phyloP scores from a whole-genome alignment of 2,797 vertebrate species.

The Echiichthys vipera region DNA sequence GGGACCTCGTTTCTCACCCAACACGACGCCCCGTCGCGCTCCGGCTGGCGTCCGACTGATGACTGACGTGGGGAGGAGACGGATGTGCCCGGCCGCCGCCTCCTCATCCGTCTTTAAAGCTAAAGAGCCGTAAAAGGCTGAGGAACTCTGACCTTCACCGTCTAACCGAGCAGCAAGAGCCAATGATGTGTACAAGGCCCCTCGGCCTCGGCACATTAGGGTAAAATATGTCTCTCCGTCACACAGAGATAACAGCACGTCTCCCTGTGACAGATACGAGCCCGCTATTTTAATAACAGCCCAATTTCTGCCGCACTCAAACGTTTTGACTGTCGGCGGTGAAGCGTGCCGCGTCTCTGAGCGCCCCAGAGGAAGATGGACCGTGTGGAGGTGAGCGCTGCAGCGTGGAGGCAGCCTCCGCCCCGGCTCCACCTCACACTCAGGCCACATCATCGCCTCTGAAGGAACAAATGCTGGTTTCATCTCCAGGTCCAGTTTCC shows the following conservation, averaged over 20 bases:
- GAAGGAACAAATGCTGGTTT: too few relatives aligned
- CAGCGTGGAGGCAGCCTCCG: too few relatives aligned
- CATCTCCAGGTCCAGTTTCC: too few relatives aligned
- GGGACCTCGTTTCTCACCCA: not conserved
- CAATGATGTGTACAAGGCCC: slow-evolving; percentile 97
- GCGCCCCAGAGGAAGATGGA: slow-evolving; percentile 42
- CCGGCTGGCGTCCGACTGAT: slow-evolving; percentile 19
- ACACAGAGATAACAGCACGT: slow-evolving; percentile 90
- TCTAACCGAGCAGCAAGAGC: slow-evolving; percentile 96
- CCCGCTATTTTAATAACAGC: slow-evolving; percentile 90
- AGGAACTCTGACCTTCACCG: slow-evolving; percentile 96
- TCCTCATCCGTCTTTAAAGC: slow-evolving; percentile 89
- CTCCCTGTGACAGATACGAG: slow-evolving; percentile 90
- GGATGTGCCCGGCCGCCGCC: slow-evolving; percentile 60
- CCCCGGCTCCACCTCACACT: too few relatives aligned
- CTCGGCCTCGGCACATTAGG: slow-evolving; percentile 90
- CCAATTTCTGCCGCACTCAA: slow-evolving; percentile 96
- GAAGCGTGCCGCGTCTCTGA: slow-evolving; percentile 80
- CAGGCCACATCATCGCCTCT: too few relatives aligned
- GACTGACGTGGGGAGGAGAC: slow-evolving; percentile 52
- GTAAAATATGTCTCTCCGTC: slow-evolving; percentile 92
- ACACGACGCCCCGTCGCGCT: not conserved
- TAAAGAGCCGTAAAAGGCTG: slow-evolving; percentile 93
- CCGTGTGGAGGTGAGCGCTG: too few relatives aligned
- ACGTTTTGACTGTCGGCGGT: slow-evolving; percentile 92